Evolutionary conservation across 30 jellyfish, hydroid and myxozoan genomes (phyloP).

Genomic region (Turritopsis rubra): DNA sequence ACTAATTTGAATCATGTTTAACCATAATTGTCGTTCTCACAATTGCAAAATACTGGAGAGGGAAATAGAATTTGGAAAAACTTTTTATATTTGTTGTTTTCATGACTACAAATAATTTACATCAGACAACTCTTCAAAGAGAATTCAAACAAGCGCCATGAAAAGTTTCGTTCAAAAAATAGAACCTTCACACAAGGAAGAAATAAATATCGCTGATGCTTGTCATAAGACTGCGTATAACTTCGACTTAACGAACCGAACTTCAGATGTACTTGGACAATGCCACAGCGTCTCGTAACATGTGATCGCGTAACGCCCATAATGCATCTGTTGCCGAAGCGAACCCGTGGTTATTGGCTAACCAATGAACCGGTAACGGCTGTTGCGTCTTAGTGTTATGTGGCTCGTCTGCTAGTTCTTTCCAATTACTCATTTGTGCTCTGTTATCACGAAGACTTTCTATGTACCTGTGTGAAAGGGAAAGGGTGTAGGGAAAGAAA

Average conservation of each 20-base stretch:
- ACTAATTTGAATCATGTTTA: too few species aligned
- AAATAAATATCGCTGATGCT: too few species aligned
- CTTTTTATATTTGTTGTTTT: too few species aligned
- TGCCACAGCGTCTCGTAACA: slow-evolving; percentile 67
- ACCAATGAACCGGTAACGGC: slow-evolving; percentile 68
- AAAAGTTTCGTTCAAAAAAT: background rate
- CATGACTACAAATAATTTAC: background rate
- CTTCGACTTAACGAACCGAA: too few species aligned
- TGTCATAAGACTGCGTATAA: too few species aligned
- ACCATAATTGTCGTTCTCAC: too few species aligned
- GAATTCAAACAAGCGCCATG: background rate
- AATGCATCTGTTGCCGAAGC: slow-evolving; percentile 66
- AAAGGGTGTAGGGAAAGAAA: too few species aligned
- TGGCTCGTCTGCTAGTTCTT: slow-evolving; percentile 52
- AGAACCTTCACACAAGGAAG: background rate
- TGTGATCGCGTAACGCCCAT: slow-evolving; percentile 75
- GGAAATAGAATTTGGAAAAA: too few species aligned
- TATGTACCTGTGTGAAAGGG: slow-evolving; percentile 88
- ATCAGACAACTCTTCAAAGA: background rate
- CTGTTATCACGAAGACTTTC: slow-evolving; percentile 89
- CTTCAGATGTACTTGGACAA: slow-evolving; percentile 25
- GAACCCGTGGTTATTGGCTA: slow-evolving; percentile 58
- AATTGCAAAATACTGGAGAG: too few species aligned
- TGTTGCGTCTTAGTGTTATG: slow-evolving; percentile 37
- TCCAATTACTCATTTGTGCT: slow-evolving; percentile 75